Evolutionary conservation across 2,888 invertebrate genomes (phyloP), one percentile per base, ranked within the genome.

Genomic region (Pherbina coryleti): DNA sequence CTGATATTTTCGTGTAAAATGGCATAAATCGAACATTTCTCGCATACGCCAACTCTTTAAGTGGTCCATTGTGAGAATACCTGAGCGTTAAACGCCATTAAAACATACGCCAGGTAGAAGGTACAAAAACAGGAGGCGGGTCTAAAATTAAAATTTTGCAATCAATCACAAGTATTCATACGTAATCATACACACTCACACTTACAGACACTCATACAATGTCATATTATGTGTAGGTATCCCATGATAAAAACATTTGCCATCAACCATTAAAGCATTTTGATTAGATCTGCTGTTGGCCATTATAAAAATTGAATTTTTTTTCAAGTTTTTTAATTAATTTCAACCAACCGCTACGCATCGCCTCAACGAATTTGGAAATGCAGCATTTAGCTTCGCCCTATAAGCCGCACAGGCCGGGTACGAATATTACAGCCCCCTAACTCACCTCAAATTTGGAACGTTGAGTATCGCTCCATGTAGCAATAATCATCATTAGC

Each of bases 331-430:
- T 81, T 82, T 84, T 87, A 87, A 87, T 87, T 86, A 87, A 86
- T 82, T 84, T 82, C 84, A 87, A 84, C 87, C 86, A 87, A 85
- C 86, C 87, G 84, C 81, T 81, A 82, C 83, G 82, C 74, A 82
- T 86, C 84, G 87, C 82, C 84, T 87, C 86, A 82, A 76, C 84
- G 83, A 82, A 82, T 83, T 82, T 81, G 82, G 82, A 84, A 85
- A 85, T 85, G 85, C 84, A 75, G 84, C 85, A 85, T 82, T 49
- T 44, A 67, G 71, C 19, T 19, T 4, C 28, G 60, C 25, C 7
- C 28, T 28, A 28, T 34, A 34, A 51, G 7, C 67, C 53, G 55
- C 51, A 19, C 37, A 28, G 11, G 51, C 28, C 5, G 49, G 51
- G n/a, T 9, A 49, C 17, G 67, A 78, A 78, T 71, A 62, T 80